A percentile compares a stretch with the other conserved stretches of the same genome.
These are phyloP conservation scores for Sesamia inferens DNA, from an alignment of 2,888 invertebrate genomes.

Conservation along the genomic window DNA sequence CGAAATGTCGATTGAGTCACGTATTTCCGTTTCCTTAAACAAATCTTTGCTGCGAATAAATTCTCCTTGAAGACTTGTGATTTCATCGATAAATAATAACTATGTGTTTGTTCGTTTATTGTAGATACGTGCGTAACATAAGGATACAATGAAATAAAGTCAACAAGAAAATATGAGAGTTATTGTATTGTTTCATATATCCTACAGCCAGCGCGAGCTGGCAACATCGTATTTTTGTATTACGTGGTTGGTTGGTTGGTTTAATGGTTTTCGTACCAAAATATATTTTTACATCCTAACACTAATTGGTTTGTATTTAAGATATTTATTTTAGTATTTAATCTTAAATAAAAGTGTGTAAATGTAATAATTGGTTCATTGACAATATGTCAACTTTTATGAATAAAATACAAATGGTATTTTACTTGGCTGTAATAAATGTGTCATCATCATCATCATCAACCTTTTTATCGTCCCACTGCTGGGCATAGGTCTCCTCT, in stretches of 20 bases:
- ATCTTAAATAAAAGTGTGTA: not conserved
- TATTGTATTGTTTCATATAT: constrained; percentile 5
- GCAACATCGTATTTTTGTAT: not conserved
- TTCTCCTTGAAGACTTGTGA: constrained; percentile 61
- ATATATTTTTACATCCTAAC: not conserved
- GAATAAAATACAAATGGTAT: not conserved
- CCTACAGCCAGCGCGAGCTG: not conserved
- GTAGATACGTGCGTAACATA: constrained; percentile 16
- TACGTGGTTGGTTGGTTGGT: too few species aligned
- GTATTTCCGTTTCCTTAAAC: constrained; percentile 80
- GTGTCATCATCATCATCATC: too few species aligned
- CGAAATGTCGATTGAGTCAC: constrained; percentile 82
- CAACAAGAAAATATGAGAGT: not conserved
- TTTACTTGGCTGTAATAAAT: constrained; percentile 30
- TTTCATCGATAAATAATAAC: constrained; percentile 57
- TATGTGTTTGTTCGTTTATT: constrained; percentile 38
- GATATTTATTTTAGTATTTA: not conserved
- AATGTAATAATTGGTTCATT: not conserved
- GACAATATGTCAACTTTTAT: not conserved
- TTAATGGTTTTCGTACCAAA: not conserved
- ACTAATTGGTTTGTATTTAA: not conserved
- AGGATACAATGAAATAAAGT: constrained; percentile 28
- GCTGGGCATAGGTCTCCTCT: too few species aligned
- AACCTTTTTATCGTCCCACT: too few species aligned
- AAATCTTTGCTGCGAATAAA: constrained; percentile 75